These are phyloP conservation scores for Tetrax tetrax DNA, from an alignment of 2,113 vertebrate genomes.

Conservation along the genomic window DNA sequence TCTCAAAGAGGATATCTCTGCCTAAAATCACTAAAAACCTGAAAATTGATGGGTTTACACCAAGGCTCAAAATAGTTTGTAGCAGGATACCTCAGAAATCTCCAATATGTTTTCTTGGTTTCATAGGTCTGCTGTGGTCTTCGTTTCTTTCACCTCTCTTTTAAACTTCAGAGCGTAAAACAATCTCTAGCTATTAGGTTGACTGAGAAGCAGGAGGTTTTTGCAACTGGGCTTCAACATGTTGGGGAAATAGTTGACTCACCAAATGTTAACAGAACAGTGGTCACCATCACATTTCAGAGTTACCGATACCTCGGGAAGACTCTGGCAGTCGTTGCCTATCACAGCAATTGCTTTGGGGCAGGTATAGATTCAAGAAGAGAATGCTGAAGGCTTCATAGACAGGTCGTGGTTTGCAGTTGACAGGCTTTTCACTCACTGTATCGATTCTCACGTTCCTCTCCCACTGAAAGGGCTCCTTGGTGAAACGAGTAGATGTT, in stretches of 20 bases:
- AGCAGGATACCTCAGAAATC: not conserved
- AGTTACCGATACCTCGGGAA: not conserved
- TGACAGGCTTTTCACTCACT: not conserved
- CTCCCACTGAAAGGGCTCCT: not conserved
- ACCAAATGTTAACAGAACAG: not conserved
- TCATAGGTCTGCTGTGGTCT: not conserved
- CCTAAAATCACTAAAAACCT: not conserved
- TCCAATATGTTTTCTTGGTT: not conserved
- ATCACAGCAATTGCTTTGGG: not conserved
- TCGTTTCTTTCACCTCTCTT: not conserved
- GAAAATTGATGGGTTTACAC: not conserved
- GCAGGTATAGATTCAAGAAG: not conserved
- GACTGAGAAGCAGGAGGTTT: not conserved
- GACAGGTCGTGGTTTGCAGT: not conserved
- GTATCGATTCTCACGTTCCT: not conserved
- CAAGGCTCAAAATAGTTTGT: not conserved
- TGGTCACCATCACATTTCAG: not conserved
- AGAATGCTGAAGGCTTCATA: not conserved
- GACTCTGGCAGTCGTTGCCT: not conserved
- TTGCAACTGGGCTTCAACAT: not conserved
- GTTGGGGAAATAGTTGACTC: not conserved
- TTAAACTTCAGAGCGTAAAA: not conserved
- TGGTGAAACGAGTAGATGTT: not conserved
- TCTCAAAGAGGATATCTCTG: conserved; percentile 3
- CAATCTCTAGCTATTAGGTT: not conserved